Conservation (phyloP, 2,797 vertebrate species). For the Crax fasciolata region DNA sequence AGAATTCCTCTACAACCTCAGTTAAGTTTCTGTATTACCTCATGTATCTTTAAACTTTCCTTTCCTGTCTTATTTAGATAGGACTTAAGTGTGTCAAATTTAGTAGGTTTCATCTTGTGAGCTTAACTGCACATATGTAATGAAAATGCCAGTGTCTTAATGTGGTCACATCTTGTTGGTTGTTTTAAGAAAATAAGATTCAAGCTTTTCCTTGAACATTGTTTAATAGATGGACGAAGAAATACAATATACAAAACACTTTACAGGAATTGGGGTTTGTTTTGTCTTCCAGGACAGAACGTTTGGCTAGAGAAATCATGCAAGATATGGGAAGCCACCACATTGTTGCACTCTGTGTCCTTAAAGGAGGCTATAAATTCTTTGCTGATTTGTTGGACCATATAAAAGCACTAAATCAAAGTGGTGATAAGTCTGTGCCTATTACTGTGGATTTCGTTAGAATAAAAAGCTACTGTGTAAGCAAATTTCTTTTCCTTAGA, state of each 20-base stretch:
- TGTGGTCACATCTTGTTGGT: background rate
- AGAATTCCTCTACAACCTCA: background rate
- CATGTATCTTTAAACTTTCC: background rate
- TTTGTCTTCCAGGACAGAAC: constrained; percentile 84
- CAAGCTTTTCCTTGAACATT: background rate
- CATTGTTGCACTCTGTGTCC: constrained; percentile 89
- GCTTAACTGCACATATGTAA: background rate
- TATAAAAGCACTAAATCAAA: constrained; percentile 90
- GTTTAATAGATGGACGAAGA: background rate
- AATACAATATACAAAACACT: background rate
- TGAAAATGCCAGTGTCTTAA: background rate
- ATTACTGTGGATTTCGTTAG: constrained; percentile 91
- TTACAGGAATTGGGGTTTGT: background rate
- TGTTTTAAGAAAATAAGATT: background rate
- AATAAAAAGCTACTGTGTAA: constrained; percentile 90
- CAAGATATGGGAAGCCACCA: constrained; percentile 89
- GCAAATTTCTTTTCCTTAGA: constrained; percentile 28
- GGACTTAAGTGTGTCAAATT: background rate
- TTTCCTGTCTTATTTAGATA: background rate
- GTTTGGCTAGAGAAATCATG: constrained; percentile 89
- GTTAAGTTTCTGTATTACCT: background rate
- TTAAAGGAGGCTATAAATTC: constrained; percentile 92
- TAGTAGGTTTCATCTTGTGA: background rate
- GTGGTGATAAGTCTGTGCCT: constrained; percentile 89
- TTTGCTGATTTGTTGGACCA: constrained; percentile 91